Conservation (phyloP, 2,888 invertebrate species). For the Andricus curvator region DNA sequence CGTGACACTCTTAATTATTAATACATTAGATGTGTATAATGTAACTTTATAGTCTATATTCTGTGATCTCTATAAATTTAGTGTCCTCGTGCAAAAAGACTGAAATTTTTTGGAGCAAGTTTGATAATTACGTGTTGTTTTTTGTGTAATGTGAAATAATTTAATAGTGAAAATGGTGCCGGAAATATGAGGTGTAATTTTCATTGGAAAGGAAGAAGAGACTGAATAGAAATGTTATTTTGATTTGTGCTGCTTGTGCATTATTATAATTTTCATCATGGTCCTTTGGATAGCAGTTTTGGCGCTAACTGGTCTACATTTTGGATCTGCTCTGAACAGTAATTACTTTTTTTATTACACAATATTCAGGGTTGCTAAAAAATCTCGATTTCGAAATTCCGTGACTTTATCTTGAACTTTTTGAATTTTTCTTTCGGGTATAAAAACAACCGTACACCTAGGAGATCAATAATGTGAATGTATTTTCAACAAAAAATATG, state of each 20-base stretch:
- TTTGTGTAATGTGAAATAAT: neutral
- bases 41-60: neutral
- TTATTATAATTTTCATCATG: conserved; percentile 50
- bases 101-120: neutral
- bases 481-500: too few relatives aligned
- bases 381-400: too few relatives aligned
- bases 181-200: neutral
- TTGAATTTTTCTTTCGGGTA: too few relatives aligned
- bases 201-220: neutral
- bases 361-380: too few relatives aligned
- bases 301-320: conserved; percentile 57
- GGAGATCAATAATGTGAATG: too few relatives aligned
- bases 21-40: neutral
- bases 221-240: neutral
- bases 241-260: conserved; percentile 11
- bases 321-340: conserved; percentile 56
- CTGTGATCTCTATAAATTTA: neutral
- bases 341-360: conserved; percentile 47
- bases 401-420: too few relatives aligned
- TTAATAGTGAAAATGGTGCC: neutral
- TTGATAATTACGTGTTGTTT: neutral
- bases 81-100: neutral
- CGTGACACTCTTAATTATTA: neutral
- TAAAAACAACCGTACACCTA: too few relatives aligned
- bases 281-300: conserved; percentile 60